Conservation (phyloP, 37 sponge, comb jelly and placozoan species). For the Ephydatia muelleri region DNA sequence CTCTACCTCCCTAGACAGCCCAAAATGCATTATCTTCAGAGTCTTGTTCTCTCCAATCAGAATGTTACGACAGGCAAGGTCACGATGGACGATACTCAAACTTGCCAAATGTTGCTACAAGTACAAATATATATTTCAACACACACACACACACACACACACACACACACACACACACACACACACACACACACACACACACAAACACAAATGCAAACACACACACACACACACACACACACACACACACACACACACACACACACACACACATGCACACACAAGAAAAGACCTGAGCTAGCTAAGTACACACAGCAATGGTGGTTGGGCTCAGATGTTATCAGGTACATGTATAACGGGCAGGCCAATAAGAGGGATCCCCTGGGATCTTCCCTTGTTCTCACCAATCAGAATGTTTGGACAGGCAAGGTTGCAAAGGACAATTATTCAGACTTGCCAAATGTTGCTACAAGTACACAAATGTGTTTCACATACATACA, state of each 20-base stretch:
- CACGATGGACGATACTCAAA: conserved; percentile 71
- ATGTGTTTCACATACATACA: too few species aligned
- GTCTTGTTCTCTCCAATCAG: neutral
- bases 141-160: too few species aligned
- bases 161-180: neutral
- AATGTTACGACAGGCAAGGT: conserved; percentile 25
- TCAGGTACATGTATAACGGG: too few species aligned
- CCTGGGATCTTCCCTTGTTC: too few species aligned
- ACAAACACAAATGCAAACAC: neutral
- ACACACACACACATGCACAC: conserved; percentile 7
- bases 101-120: conserved; percentile 21
- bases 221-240: neutral
- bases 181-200: neutral
- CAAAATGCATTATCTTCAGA: neutral
- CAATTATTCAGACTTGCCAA: too few species aligned
- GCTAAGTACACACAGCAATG: neutral
- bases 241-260: conserved; percentile 25
- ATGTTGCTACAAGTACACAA: too few species aligned
- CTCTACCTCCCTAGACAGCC: neutral
- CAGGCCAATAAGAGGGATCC: too few species aligned
- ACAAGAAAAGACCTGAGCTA: too few species aligned
- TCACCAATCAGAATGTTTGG: too few species aligned
- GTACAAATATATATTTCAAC: too few species aligned
- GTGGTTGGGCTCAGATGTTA: too few species aligned
- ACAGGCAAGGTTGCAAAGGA: too few species aligned